Conservation (phyloP, 1,140 invertebrate genomes). For the Homalodisca vitripennis region DNA sequence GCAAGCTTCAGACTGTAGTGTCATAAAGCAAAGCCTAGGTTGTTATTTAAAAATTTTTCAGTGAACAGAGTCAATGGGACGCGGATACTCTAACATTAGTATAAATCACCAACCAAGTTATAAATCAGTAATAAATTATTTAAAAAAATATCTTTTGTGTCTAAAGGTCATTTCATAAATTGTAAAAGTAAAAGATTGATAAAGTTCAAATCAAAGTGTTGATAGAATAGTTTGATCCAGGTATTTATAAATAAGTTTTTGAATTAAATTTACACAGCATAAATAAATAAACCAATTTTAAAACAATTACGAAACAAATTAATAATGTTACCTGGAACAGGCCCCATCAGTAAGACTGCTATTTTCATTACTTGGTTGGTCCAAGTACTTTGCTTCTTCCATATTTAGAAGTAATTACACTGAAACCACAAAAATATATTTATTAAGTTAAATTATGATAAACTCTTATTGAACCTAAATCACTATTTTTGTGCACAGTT, state of each 20-base stretch:
- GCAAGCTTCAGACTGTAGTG: no score
- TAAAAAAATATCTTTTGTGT: not conserved
- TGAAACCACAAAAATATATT: not conserved
- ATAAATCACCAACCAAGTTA: no score
- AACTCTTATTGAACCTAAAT: no score
- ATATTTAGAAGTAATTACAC: not conserved
- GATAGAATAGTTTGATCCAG: not conserved
- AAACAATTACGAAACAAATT: not conserved
- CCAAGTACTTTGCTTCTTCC: not conserved
- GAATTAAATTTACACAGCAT: not conserved
- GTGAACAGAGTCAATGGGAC: no score
- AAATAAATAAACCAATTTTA: not conserved
- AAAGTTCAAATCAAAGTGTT: not conserved
- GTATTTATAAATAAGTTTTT: not conserved
- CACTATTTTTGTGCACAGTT: no score
- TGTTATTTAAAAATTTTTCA: no score
- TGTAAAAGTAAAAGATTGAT: not conserved
- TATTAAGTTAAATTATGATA: no score
- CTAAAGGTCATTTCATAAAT: not conserved
- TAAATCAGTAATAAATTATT: no score
- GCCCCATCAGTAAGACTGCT: not conserved
- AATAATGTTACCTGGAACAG: constrained; percentile 4
- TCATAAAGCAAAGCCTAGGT: no score
- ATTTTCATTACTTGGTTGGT: constrained; percentile 5
- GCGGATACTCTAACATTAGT: no score